Evolutionary conservation across 2,797 vertebrate genomes (phyloP).

Genomic region (Phalloptychus januarius): DNA sequence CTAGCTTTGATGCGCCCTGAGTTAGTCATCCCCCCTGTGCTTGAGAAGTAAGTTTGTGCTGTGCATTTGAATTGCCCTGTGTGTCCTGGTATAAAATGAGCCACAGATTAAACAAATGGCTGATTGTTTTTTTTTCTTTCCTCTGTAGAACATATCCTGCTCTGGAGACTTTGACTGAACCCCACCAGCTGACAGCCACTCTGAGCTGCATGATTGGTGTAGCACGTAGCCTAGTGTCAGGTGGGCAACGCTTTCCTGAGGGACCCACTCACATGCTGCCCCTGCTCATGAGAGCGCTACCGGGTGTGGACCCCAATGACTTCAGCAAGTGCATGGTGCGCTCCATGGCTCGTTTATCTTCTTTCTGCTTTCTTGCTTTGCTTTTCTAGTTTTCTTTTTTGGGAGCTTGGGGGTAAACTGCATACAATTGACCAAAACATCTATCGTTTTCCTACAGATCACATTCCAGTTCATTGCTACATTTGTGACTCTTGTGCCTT

Average conservation of each 20-base stretch:
- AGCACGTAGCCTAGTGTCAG: conserved; percentile 93
- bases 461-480: conserved; percentile 99
- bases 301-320: conserved; percentile 97
- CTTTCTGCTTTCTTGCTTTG: background rate
- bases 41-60: conserved; percentile 88
- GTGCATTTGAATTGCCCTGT: background rate
- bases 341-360: conserved; percentile 3
- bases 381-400: background rate
- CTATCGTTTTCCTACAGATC: conserved; percentile 80
- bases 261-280: conserved; percentile 97
- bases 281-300: conserved; percentile 95
- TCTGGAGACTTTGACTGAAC: conserved; percentile 95
- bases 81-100: background rate
- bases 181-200: conserved; percentile 97
- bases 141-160: conserved; percentile 91
- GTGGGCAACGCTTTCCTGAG: conserved; percentile 90
- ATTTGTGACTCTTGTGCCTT: conserved; percentile 98
- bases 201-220: conserved; percentile 97
- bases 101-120: conserved; percentile 33
- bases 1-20: conserved; percentile 96
- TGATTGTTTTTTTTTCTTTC: conserved; percentile 41
- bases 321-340: conserved; percentile 99
- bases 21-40: conserved; percentile 94
- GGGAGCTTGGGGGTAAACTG: background rate
- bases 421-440: conserved; percentile 2